A percentile compares a stretch with the other conserved stretches of the same genome.
Evolutionary conservation across 2,888 invertebrate species (phyloP).

Genomic region (Aporophyla lueneburgensis): DNA sequence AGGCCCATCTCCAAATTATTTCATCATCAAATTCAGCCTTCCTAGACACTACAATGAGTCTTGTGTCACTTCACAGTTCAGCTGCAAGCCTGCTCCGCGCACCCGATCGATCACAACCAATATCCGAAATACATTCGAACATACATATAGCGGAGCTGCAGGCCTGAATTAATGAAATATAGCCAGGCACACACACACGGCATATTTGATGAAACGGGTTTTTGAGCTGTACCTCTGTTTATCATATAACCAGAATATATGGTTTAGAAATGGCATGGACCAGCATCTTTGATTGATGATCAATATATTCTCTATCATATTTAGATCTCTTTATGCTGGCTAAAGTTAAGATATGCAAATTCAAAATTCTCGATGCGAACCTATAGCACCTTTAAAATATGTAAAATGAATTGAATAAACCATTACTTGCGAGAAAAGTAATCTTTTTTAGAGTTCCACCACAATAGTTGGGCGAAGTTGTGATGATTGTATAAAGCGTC

Average conservation of each 20-base stretch:
- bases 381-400: background rate
- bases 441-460: slow-evolving; percentile 18
- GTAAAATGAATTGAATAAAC: slow-evolving; percentile 20
- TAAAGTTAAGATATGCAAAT: background rate
- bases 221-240: slow-evolving; percentile 5
- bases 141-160: slow-evolving; percentile 4
- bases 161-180: slow-evolving; percentile 29
- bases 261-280: background rate
- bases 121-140: slow-evolving; percentile 36
- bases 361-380: background rate
- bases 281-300: background rate
- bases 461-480: slow-evolving; percentile 24
- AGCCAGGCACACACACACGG: slow-evolving; percentile 29
- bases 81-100: slow-evolving; percentile 23
- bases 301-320: background rate
- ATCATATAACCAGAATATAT: background rate
- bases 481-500: slow-evolving; percentile 22
- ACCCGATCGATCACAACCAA: slow-evolving; percentile 53
- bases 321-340: background rate
- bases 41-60: slow-evolving; percentile 39
- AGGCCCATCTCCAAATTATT: background rate
- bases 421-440: slow-evolving; percentile 16
- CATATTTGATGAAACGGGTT: slow-evolving; percentile 33
- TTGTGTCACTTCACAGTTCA: slow-evolving; percentile 39
- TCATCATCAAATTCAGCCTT: no score